phyloP scores from a whole-genome alignment of 2,888 invertebrate species.

The Agrotis clavis region DNA sequence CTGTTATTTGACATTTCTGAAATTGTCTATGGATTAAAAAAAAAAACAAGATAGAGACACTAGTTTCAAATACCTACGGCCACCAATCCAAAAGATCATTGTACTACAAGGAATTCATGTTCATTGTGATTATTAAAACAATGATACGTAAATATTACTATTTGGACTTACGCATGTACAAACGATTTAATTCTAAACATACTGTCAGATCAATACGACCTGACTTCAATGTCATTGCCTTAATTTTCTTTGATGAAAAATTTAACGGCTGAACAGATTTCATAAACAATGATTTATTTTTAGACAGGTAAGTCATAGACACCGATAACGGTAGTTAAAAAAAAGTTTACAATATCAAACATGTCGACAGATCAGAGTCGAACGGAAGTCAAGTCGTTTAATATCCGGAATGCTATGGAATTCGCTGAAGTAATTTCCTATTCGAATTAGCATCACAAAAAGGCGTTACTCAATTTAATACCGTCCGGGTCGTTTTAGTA shows the following conservation, averaged over 20 bases:
- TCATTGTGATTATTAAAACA: neutral
- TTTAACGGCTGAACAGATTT: conserved; percentile 10
- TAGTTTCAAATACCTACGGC: neutral
- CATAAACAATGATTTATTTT: conserved; percentile 24
- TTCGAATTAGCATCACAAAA: conserved; percentile 20
- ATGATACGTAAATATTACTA: conserved; percentile 12
- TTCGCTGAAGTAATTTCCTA: conserved; percentile 39
- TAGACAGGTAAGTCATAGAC: neutral
- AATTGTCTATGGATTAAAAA: neutral
- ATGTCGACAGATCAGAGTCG: conserved; percentile 2
- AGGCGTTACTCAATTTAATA: conserved; percentile 9
- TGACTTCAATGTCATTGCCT: neutral
- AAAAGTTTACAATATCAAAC: conserved; percentile 24
- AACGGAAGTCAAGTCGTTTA: conserved; percentile 45
- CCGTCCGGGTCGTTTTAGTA: neutral
- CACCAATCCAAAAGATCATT: neutral
- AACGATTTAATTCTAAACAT: neutral
- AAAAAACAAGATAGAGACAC: neutral
- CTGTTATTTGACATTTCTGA: neutral
- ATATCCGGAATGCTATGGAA: conserved; percentile 49
- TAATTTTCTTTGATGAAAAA: neutral
- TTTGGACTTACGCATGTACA: neutral
- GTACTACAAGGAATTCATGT: conserved; percentile 2
- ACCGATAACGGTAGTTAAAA: conserved; percentile 33
- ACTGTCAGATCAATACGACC: neutral